Percentiles rank a stretch among this genome's conserved stretches.
Conservation (phyloP, 2,888 invertebrate genomes). For the Hypercompe scribonia region DNA sequence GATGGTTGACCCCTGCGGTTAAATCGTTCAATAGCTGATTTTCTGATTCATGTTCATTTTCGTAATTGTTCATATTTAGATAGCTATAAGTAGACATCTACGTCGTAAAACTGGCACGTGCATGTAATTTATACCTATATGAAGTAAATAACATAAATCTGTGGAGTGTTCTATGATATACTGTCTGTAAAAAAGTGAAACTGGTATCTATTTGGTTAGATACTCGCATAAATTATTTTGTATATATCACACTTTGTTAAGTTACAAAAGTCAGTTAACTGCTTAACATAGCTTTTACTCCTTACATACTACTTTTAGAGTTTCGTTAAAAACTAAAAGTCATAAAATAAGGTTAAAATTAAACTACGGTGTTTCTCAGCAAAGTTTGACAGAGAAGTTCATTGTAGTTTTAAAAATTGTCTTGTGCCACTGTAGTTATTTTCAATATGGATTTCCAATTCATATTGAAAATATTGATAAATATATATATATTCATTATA, state of each 20-base stretch:
- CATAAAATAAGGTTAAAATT: neutral
- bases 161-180: neutral
- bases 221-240: neutral
- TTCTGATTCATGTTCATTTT: slow-evolving; percentile 43
- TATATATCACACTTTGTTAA: neutral
- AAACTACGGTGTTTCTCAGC: neutral
- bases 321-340: neutral
- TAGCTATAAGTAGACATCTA: slow-evolving; percentile 19
- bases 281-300: neutral
- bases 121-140: neutral
- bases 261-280: neutral
- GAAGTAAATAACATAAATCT: neutral
- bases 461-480: too few species aligned
- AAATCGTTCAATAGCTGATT: slow-evolving; percentile 48
- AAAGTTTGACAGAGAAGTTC: neutral
- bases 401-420: neutral
- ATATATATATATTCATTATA: too few species aligned
- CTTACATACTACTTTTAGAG: neutral
- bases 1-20: slow-evolving; percentile 44
- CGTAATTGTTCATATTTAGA: slow-evolving; percentile 35
- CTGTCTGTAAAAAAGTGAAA: neutral
- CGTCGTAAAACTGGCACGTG: slow-evolving; percentile 11
- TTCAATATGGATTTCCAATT: too few species aligned
- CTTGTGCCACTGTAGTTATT: neutral
- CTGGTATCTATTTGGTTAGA: neutral